Evolutionary conservation across 2,797 vertebrate species (phyloP).

Genomic region (Galaxias olidus): DNA sequence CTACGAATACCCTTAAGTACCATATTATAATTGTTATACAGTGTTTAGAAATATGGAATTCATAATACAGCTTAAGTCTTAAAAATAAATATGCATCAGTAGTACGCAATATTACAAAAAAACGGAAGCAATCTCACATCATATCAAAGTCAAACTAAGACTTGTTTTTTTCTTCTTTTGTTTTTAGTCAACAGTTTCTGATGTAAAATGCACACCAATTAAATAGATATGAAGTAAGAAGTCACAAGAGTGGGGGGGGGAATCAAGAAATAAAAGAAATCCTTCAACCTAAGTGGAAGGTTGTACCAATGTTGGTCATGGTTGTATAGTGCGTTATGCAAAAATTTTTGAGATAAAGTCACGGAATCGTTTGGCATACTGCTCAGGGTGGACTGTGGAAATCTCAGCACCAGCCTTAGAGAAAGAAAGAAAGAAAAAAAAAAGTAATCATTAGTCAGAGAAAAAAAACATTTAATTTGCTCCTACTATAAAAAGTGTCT

Average conservation of each 20-base stretch:
- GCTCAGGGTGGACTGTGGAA: slow-evolving; percentile 92
- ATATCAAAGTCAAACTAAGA: slow-evolving; percentile 27
- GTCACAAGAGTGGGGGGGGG: background rate
- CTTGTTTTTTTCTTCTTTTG: slow-evolving; percentile 28
- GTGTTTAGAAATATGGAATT: slow-evolving; percentile 48
- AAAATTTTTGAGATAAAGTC: slow-evolving; percentile 94
- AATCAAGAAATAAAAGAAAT: slow-evolving; percentile 1
- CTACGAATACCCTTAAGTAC: slow-evolving; percentile 28
- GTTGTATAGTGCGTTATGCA: slow-evolving; percentile 66
- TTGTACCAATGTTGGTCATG: slow-evolving; percentile 9
- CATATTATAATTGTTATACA: slow-evolving; percentile 29
- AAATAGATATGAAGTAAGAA: background rate
- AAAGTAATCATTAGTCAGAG: background rate
- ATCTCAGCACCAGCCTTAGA: slow-evolving; percentile 88
- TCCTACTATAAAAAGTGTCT: too few species aligned
- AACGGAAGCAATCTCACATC: slow-evolving; percentile 34
- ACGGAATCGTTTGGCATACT: slow-evolving; percentile 92
- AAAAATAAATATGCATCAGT: slow-evolving; percentile 70
- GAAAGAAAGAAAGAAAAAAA: slow-evolving; percentile 15
- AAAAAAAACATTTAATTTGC: too few species aligned
- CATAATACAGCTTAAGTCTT: slow-evolving; percentile 32
- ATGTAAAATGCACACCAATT: background rate
- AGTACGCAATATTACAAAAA: slow-evolving; percentile 56
- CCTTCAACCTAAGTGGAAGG: slow-evolving; percentile 16
- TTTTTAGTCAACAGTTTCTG: slow-evolving; percentile 39